These are phyloP conservation scores for Corydoras sp. DNA, from an alignment of 2,113 vertebrate species.

Conservation along the genomic window DNA sequence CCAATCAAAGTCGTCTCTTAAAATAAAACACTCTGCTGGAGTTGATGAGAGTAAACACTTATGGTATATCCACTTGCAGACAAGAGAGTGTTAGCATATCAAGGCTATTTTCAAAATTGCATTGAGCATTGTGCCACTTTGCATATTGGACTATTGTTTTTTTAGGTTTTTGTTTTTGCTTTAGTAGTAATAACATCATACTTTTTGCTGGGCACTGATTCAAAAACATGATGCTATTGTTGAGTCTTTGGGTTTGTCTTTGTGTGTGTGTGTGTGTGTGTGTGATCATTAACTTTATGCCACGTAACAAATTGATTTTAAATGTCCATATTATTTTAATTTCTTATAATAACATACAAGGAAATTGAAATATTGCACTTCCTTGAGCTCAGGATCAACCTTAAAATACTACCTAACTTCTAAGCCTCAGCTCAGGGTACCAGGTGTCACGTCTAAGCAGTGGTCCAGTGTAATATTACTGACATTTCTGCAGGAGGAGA, in stretches of 20 bases:
- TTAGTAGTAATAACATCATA: constrained; percentile 14
- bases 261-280: no score
- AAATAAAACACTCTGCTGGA: background rate
- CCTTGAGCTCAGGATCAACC: no score
- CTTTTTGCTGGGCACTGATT: constrained; percentile 6
- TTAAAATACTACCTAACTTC: background rate
- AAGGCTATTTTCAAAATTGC: constrained; percentile 19
- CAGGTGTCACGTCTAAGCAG: background rate
- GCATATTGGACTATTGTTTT: constrained; percentile 19
- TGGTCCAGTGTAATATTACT: constrained; percentile 11
- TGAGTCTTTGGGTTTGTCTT: constrained; percentile 9
- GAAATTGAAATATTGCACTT: no score
- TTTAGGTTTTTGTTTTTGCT: constrained; percentile 10
- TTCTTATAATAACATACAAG: no score
- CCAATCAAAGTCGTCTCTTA: background rate
- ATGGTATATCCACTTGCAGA: constrained; percentile 3
- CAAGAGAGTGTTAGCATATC: constrained; percentile 20
- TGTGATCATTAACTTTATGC: no score
- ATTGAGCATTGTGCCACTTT: constrained; percentile 25
- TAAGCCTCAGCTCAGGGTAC: background rate
- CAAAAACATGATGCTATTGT: constrained; percentile 15
- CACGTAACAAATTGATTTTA: no score
- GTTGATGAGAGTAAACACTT: background rate
- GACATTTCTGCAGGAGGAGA: constrained; percentile 7
- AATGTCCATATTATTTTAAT: no score